Percentiles rank a stretch among this genome's conserved stretches.
Conservation (phyloP, 2,113 vertebrate species). For the Plectropomus leopardus region DNA sequence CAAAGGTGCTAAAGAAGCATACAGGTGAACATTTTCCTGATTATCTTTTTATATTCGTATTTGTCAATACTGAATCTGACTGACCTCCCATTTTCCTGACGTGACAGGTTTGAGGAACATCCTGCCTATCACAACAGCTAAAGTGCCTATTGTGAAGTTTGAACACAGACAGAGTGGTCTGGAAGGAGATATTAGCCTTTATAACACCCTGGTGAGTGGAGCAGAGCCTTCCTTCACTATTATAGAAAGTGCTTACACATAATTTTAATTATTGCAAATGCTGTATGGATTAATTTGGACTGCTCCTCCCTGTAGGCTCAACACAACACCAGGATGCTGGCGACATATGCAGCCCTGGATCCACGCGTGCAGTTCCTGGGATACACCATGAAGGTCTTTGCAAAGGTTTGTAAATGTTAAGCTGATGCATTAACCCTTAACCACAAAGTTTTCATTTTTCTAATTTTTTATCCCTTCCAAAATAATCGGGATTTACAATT, state of each 20-base stretch:
- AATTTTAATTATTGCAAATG: background rate
- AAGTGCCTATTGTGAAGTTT: conserved; percentile 99
- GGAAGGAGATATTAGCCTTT: conserved; percentile 98
- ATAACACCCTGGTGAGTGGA: conserved; percentile 95
- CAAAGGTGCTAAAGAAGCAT: conserved; percentile 97
- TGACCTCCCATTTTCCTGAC: conserved; percentile 34
- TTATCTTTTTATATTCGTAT: background rate
- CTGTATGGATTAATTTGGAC: background rate
- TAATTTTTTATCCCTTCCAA: too few species aligned
- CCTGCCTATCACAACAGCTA: conserved; percentile 99
- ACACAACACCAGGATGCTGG: conserved; percentile 98
- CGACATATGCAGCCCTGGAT: conserved; percentile 96
- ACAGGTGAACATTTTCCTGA: conserved; percentile 86
- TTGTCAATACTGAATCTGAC: background rate
- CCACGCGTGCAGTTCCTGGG: conserved; percentile 95
- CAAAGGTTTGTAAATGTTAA: conserved; percentile 85
- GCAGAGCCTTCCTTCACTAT: background rate
- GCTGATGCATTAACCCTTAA: background rate
- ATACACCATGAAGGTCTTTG: conserved; percentile 99
- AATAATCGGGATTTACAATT: too few species aligned
- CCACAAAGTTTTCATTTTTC: too few species aligned
- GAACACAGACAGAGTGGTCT: conserved; percentile 95
- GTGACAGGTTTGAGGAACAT: conserved; percentile 95
- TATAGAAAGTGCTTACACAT: background rate
- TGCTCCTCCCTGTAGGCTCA: conserved; percentile 87